Evolutionary conservation across 2,113 vertebrate species (phyloP).

Genomic region (Barbus barbus): DNA sequence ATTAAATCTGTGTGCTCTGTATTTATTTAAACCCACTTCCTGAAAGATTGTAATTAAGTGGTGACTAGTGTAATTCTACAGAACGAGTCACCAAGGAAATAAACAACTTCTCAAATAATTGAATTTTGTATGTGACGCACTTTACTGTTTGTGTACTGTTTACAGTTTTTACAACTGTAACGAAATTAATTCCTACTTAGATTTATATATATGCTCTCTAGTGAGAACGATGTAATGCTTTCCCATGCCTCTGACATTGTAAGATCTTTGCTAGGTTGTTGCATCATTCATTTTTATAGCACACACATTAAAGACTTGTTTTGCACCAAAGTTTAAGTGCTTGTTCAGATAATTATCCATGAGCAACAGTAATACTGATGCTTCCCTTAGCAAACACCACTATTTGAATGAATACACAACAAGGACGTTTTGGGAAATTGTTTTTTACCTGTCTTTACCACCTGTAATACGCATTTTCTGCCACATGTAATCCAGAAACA

Average conservation of each 20-base stretch:
- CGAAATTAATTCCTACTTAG: too few relatives aligned
- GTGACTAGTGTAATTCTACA: not conserved
- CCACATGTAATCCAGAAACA: constrained; percentile 96
- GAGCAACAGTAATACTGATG: not conserved
- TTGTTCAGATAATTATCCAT: not conserved
- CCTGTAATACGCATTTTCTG: constrained; percentile 87
- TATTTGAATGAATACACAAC: not conserved
- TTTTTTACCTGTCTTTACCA: constrained; percentile 62
- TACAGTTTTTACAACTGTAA: too few relatives aligned
- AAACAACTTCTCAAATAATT: too few relatives aligned
- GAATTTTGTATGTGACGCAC: not conserved
- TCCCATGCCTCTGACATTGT: too few relatives aligned
- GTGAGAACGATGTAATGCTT: too few relatives aligned
- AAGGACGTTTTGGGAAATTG: not conserved
- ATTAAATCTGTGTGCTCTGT: not conserved
- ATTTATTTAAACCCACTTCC: constrained; percentile 11
- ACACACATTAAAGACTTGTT: not conserved
- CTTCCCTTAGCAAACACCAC: not conserved
- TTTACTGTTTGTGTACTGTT: too few relatives aligned
- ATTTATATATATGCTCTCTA: too few relatives aligned
- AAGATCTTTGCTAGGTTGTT: not conserved
- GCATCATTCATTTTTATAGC: not conserved
- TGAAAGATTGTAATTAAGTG: not conserved
- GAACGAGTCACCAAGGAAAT: not conserved
- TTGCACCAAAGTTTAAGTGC: not conserved